Base-by-base conservation (phyloP, 2,888 invertebrate species). In the Linnaemya tessellans region DNA sequence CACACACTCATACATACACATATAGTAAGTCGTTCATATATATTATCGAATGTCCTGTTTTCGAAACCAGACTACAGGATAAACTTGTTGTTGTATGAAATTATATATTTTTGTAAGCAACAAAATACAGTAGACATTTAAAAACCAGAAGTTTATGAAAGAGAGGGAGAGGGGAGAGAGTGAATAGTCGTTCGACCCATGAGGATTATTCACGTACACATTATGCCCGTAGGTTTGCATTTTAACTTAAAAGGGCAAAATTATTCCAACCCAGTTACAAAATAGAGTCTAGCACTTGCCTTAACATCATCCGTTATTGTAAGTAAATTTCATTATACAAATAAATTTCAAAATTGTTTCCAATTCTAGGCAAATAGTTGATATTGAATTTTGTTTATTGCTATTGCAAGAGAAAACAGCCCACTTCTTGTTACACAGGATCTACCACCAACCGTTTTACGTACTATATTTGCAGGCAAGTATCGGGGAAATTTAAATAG, bases 11-110 rank as follows among this genome's bases (percentile, higher is more conserved):
- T 20, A 5, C 3, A 51, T 10, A 5, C 15, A 20, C 20, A 20
- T 1, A 71, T n/a, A n/a, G n/a, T n/a, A n/a, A n/a, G n/a, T 71
- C 46, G 3, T 30, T 30, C 5, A 5, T 30, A 30, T 5, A 30
- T 30, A 30, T 18, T 67, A 80, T 70, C 62, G 56, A 71, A 54
- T 51, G 65, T 80, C 80, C 84, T 84, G 65, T 80, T 84, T 71
- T 35, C 65, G 67, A 30, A 67, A 58, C 65, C 74, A 81, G 70
- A 68, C 81, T 70, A 56, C 75, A 75, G 75, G 75, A 70, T 77
- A 81, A 75, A 75, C 70, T 56, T 77, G 67, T 73, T 77, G 35
- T 70, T 65, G 38, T 13, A 51, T 30, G 35, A n/a, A n/a, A 13
- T 51, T 38, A 20, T 25, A 10, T 64, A 13, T 49, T 8, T 20